These are phyloP conservation scores for Chaetodon trifascialis DNA, from an alignment of 2,113 vertebrate species.

Conservation along the genomic window DNA sequence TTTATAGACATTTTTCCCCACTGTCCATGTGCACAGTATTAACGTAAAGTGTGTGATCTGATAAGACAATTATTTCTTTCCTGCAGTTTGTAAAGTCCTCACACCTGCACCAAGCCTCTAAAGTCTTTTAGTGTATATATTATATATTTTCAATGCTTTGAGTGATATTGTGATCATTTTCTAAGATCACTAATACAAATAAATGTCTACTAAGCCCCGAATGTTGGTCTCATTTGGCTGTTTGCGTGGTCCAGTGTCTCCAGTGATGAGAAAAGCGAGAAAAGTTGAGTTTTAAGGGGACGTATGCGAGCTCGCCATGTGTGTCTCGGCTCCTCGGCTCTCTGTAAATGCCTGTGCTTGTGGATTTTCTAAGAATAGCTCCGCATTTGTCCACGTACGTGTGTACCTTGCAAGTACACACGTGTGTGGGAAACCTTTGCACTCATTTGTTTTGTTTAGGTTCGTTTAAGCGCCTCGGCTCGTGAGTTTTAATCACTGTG, in stretches of 20 bases:
- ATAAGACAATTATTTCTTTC: too few relatives aligned
- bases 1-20: too few relatives aligned
- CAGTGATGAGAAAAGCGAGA: neutral
- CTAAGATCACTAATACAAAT: too few relatives aligned
- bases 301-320: neutral
- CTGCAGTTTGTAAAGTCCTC: too few relatives aligned
- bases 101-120: too few relatives aligned
- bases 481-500: constrained; percentile 93
- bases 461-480: constrained; percentile 85
- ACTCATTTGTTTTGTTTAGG: constrained; percentile 76
- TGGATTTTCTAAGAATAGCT: constrained; percentile 25
- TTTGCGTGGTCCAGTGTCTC: too few relatives aligned
- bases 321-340: constrained; percentile 2
- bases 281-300: neutral
- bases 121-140: too few relatives aligned
- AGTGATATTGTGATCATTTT: too few relatives aligned
- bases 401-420: neutral
- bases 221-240: neutral
- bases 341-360: neutral
- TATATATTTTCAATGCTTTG: too few relatives aligned
- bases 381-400: neutral
- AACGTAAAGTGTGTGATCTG: too few relatives aligned
- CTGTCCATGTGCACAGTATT: too few relatives aligned
- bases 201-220: neutral
- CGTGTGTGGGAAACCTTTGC: constrained; percentile 54